Percentiles rank a stretch among this genome's conserved stretches.
phyloP scores from a whole-genome alignment of 2,113 vertebrate species.

The Periophthalmus modestus region DNA sequence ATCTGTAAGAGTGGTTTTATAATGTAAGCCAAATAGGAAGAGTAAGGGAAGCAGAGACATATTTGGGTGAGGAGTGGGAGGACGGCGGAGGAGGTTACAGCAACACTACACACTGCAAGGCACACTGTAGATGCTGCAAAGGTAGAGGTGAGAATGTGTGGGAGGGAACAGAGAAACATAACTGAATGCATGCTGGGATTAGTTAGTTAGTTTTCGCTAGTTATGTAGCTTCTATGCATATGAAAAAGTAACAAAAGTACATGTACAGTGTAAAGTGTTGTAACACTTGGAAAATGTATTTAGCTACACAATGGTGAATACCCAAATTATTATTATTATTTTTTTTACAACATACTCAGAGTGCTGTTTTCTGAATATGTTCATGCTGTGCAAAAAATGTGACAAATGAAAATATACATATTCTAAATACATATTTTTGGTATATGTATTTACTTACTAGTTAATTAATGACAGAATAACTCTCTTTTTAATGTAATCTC shows the following conservation, averaged over 20 bases:
- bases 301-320: no score
- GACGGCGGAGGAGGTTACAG: conserved; percentile 56
- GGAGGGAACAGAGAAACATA: conserved; percentile 52
- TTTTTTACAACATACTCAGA: no score
- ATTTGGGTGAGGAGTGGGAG: conserved; percentile 66
- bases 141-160: conserved; percentile 56
- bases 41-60: conserved; percentile 45
- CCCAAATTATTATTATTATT: no score
- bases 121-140: conserved; percentile 44
- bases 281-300: no score
- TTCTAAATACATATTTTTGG: no score
- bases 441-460: no score
- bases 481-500: no score
- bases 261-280: not conserved
- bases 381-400: no score
- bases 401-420: no score
- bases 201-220: not conserved
- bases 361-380: no score
- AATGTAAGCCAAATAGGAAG: conserved; percentile 25
- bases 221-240: not conserved
- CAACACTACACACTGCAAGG: conserved; percentile 33
- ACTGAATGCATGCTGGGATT: conserved; percentile 11
- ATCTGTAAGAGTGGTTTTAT: conserved; percentile 8
- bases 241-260: not conserved
- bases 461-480: no score